Evolutionary conservation across 1,140 invertebrate genomes (phyloP).

Genomic region (Drosophila arizonae): DNA sequence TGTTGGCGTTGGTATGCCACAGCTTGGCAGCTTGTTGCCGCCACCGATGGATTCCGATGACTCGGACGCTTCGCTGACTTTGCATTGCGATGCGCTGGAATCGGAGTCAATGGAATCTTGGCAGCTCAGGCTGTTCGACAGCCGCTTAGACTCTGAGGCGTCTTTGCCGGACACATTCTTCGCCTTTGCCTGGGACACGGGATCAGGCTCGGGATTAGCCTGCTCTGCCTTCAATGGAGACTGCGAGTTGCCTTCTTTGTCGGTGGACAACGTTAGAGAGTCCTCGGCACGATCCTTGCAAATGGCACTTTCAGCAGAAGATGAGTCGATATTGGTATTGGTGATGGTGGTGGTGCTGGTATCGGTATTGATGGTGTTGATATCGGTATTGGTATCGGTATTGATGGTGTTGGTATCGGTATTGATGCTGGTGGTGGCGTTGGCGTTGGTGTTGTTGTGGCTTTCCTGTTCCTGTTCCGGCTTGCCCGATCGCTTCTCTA

Average conservation of each 20-base stretch:
- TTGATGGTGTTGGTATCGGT: background rate
- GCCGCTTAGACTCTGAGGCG: background rate
- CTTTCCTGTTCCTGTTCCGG: background rate
- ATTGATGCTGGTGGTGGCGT: too few relatives aligned
- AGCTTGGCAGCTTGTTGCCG: constrained; percentile 23
- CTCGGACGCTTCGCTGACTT: constrained; percentile 14
- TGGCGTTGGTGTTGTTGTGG: background rate
- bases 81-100: constrained; percentile 32
- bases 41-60: constrained; percentile 45
- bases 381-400: too few relatives aligned
- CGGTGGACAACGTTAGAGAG: background rate
- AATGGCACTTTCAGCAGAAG: constrained; percentile 20
- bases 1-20: constrained; percentile 24
- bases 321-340: too few relatives aligned
- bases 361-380: too few relatives aligned
- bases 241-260: constrained; percentile 38
- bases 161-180: background rate
- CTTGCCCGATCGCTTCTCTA: constrained; percentile 11
- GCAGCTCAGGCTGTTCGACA: constrained; percentile 15
- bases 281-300: constrained; percentile 7
- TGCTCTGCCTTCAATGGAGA: constrained; percentile 38
- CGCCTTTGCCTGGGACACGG: constrained; percentile 8
- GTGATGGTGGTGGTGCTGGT: too few relatives aligned
- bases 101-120: constrained; percentile 49
- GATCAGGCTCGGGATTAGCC: background rate